phyloP scores from a whole-genome alignment of 2,113 vertebrate genomes.

The Notiomystis cincta region DNA sequence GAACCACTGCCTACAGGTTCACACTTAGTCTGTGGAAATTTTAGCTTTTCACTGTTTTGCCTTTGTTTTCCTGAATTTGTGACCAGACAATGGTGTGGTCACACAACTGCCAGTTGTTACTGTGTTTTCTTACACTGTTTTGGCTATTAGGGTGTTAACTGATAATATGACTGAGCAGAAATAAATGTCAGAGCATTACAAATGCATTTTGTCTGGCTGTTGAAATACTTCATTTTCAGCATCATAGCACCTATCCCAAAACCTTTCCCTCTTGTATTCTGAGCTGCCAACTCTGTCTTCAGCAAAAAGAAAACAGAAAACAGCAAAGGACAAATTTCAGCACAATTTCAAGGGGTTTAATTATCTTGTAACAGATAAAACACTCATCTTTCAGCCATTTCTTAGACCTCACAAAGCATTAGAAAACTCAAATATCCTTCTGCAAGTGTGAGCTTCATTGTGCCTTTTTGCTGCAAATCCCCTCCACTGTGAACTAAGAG shows the following conservation, averaged over 20 bases:
- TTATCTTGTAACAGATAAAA: background rate
- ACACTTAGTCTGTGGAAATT: background rate
- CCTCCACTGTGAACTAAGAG: background rate
- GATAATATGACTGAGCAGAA: background rate
- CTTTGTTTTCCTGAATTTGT: background rate
- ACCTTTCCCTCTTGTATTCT: background rate
- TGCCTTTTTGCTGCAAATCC: background rate
- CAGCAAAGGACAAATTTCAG: background rate
- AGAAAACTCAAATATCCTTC: background rate
- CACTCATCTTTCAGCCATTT: background rate
- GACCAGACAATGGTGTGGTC: background rate
- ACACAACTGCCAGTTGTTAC: background rate
- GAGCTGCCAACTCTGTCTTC: background rate
- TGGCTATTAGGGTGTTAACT: background rate
- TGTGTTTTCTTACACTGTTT: background rate
- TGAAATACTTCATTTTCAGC: background rate
- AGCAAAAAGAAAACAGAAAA: background rate
- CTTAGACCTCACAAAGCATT: background rate
- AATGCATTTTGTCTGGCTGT: background rate
- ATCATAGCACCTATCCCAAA: background rate
- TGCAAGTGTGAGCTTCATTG: background rate
- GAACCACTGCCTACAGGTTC: background rate
- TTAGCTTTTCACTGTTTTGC: background rate
- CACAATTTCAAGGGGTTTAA: background rate
- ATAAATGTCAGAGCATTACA: conserved; percentile 4